phyloP scores from a whole-genome alignment of 1,140 invertebrate species.

The Ephestia elutella region DNA sequence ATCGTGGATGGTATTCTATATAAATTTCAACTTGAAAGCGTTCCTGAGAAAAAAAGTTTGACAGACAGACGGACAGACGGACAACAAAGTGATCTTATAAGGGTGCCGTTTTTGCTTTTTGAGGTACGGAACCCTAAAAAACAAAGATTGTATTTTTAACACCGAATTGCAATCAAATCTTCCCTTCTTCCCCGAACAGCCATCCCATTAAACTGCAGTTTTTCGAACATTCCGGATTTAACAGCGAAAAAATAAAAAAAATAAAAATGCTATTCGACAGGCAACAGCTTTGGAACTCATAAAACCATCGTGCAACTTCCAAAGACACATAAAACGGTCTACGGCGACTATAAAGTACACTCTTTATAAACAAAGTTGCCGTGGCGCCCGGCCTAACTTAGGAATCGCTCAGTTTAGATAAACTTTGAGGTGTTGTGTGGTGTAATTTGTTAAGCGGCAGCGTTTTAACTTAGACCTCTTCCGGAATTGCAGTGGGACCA shows the following conservation, averaged over 20 bases:
- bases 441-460: neutral
- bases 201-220: neutral
- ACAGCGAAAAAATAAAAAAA: neutral
- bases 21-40: too few relatives aligned
- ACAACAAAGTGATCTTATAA: too few relatives aligned
- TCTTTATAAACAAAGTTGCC: slow-evolving; percentile 20
- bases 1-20: too few relatives aligned
- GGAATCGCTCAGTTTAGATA: slow-evolving; percentile 14
- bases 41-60: too few relatives aligned
- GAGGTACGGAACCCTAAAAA: too few relatives aligned
- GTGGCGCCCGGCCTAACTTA: slow-evolving; percentile 1
- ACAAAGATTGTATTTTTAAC: neutral
- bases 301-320: slow-evolving; percentile 11
- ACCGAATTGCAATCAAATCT: too few relatives aligned
- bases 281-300: slow-evolving; percentile 14
- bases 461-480: neutral
- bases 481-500: too few relatives aligned
- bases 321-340: slow-evolving; percentile 14
- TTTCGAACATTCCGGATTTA: neutral
- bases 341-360: slow-evolving; percentile 13
- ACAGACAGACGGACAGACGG: too few relatives aligned
- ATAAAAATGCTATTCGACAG: neutral
- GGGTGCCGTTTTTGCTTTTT: too few relatives aligned
- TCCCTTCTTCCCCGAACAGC: too few relatives aligned
- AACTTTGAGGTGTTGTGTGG: slow-evolving; percentile 6